Evolutionary conservation across 1,140 invertebrate species (phyloP).

Genomic region (Lutraria rhynchaena): DNA sequence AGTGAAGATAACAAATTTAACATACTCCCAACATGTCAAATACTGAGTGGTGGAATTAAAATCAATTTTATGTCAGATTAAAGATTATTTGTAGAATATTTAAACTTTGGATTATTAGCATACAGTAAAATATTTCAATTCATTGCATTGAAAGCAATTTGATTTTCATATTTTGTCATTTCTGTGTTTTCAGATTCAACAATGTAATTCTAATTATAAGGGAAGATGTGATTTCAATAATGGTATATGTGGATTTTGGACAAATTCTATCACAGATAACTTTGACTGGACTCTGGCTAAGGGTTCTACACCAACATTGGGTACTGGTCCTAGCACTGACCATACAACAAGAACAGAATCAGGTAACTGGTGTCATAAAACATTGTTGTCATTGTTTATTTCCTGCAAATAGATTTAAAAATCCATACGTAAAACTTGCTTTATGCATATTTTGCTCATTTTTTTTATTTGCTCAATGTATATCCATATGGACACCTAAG

Average conservation of each 20-base stretch:
- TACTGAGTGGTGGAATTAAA: too few relatives aligned
- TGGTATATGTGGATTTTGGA: conserved; percentile 71
- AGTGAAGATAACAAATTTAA: too few relatives aligned
- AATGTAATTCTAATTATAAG: conserved; percentile 62
- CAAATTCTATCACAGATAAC: conserved; percentile 67
- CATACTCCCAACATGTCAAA: too few relatives aligned
- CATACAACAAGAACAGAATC: conserved; percentile 67
- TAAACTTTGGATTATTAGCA: too few relatives aligned
- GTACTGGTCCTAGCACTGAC: conserved; percentile 75
- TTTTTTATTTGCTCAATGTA: neutral
- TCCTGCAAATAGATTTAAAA: too few relatives aligned
- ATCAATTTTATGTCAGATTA: too few relatives aligned
- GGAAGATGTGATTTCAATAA: conserved; percentile 73
- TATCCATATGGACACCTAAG: neutral
- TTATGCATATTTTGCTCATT: neutral
- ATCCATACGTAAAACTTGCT: too few relatives aligned
- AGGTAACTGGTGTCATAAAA: too few relatives aligned
- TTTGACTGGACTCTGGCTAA: conserved; percentile 75
- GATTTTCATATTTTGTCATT: neutral
- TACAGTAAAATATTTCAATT: too few relatives aligned
- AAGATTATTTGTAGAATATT: too few relatives aligned
- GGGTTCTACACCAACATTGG: conserved; percentile 62
- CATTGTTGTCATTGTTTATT: too few relatives aligned
- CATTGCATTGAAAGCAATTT: neutral
- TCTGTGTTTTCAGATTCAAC: conserved; percentile 7